A percentile compares a stretch with the other conserved stretches of the same genome.
phyloP scores from a whole-genome alignment of 2,888 invertebrate species.

The Cremastobaeus sp. region DNA sequence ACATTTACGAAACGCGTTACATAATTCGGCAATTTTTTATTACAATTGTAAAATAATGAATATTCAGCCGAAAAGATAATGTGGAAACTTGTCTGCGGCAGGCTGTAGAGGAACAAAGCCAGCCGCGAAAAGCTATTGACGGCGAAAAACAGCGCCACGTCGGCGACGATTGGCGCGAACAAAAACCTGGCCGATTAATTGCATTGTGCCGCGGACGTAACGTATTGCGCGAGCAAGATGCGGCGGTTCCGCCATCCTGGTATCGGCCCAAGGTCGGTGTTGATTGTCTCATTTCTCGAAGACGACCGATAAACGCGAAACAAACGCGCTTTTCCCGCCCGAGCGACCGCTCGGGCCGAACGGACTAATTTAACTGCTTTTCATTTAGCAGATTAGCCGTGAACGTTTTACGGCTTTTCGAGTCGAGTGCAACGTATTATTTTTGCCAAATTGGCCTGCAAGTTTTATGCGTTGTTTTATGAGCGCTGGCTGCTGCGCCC shows the following conservation, averaged over 20 bases:
- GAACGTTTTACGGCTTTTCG: neutral
- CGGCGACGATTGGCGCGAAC: too few relatives aligned
- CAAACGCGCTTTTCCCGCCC: too few relatives aligned
- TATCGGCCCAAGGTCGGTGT: slow-evolving; percentile 41
- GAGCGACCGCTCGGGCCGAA: too few relatives aligned
- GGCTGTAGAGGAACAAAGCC: too few relatives aligned
- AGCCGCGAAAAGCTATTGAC: neutral
- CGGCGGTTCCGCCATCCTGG: slow-evolving; percentile 26
- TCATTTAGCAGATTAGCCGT: slow-evolving; percentile 10
- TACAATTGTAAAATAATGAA: slow-evolving; percentile 30
- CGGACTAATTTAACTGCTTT: slow-evolving; percentile 8
- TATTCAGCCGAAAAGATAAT: slow-evolving; percentile 38
- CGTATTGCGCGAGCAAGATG: slow-evolving; percentile 36
- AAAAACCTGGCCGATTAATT: slow-evolving; percentile 1
- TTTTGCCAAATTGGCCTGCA: slow-evolving; percentile 29
- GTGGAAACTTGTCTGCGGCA: neutral
- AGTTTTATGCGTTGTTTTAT: slow-evolving; percentile 21
- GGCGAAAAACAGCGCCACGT: too few relatives aligned
- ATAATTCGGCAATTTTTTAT: slow-evolving; percentile 35
- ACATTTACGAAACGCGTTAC: slow-evolving; percentile 31
- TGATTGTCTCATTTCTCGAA: neutral
- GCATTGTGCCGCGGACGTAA: slow-evolving; percentile 8
- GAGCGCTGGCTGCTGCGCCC: slow-evolving; percentile 10
- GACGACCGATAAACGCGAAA: neutral
- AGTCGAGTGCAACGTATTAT: slow-evolving; percentile 9